A percentile compares a stretch with the other conserved stretches of the same genome.
phyloP scores from a whole-genome alignment of 2,888 invertebrate genomes.

The Nomada fabriciana region DNA sequence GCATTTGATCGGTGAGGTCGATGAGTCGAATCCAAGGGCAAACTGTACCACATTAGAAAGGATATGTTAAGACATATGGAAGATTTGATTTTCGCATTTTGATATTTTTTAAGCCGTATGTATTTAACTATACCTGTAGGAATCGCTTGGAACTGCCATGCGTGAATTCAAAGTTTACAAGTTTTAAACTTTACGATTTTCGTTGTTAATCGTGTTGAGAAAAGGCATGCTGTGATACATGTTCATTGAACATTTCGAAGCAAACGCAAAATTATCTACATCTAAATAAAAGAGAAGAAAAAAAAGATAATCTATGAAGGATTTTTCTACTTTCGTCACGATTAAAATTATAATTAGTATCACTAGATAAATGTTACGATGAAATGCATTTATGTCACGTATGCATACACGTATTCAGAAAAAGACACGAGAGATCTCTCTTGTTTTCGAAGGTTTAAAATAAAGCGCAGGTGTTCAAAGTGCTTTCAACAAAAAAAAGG shows the following conservation, averaged over 20 bases:
- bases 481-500: constrained; percentile 33
- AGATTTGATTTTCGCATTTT: constrained; percentile 18
- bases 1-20: constrained; percentile 29
- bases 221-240: constrained; percentile 71
- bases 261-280: constrained; percentile 49
- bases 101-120: neutral
- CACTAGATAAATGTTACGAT: constrained; percentile 39
- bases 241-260: constrained; percentile 53
- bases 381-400: constrained; percentile 43
- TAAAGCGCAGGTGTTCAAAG: constrained; percentile 49
- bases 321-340: constrained; percentile 66
- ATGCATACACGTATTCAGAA: constrained; percentile 25
- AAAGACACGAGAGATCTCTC: constrained; percentile 47
- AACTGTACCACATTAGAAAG: constrained; percentile 13
- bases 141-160: neutral
- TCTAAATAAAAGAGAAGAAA: constrained; percentile 33
- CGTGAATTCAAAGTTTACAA: neutral
- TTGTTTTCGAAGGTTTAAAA: constrained; percentile 47
- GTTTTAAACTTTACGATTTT: neutral
- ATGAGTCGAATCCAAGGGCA: constrained; percentile 24
- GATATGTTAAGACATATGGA: constrained; percentile 18
- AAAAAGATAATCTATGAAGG: constrained; percentile 50
- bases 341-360: constrained; percentile 45
- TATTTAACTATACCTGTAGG: constrained; percentile 19
- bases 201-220: constrained; percentile 47